Percentiles rank a stretch among this genome's conserved stretches.
Conservation (phyloP, 2,113 vertebrate species). For the Passer montanus region DNA sequence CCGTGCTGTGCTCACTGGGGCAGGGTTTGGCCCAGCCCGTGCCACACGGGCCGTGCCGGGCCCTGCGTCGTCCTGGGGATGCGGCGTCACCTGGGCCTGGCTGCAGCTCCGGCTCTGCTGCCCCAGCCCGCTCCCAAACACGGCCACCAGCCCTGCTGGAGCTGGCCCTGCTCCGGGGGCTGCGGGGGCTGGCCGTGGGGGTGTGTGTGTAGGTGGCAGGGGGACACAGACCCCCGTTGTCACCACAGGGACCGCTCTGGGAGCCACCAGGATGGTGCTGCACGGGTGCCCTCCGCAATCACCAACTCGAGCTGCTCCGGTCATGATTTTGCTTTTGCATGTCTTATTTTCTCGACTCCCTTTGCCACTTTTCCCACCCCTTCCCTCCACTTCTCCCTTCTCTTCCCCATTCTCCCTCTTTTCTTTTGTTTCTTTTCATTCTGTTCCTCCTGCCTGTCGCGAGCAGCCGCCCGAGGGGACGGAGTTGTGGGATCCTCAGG, state of each 20-base stretch:
- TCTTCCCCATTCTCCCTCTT: constrained; percentile 25
- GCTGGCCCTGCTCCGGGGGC: neutral
- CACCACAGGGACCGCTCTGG: neutral
- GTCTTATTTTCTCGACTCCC: constrained; percentile 78
- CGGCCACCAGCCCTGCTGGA: rapidly evolving
- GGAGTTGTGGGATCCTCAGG: constrained; percentile 86
- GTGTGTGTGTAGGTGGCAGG: neutral
- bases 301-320: constrained; percentile 21
- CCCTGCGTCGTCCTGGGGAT: rapidly evolving
- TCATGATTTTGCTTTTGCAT: constrained; percentile 66
- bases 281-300: neutral
- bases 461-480: constrained; percentile 85
- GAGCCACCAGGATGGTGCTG: neutral
- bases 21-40: neutral
- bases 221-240: neutral
- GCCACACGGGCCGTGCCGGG: rapidly evolving
- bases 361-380: neutral
- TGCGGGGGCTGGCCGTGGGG: neutral
- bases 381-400: constrained; percentile 29
- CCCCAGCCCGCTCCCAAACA: rapidly evolving
- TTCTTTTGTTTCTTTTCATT: constrained; percentile 68
- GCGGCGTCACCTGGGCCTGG: rapidly evolving
- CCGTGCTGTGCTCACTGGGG: rapidly evolving
- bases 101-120: neutral
- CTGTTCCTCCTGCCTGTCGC: constrained; percentile 50